phyloP scores from a whole-genome alignment of 2,797 vertebrate species.

The Ispidina lecontei region DNA sequence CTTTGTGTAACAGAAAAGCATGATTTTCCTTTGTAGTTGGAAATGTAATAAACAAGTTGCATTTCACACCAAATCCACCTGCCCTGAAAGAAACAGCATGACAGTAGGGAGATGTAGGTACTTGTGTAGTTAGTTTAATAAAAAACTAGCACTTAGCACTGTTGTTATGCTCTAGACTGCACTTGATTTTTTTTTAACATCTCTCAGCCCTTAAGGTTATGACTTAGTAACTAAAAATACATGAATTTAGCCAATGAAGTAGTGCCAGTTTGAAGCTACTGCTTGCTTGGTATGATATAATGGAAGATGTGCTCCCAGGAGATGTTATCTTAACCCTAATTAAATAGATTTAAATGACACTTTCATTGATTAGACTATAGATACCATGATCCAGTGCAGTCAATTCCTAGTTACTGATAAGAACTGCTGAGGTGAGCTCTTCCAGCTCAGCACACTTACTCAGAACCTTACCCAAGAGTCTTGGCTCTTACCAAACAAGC shows the following conservation, averaged over 20 bases:
- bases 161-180: not conserved
- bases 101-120: not conserved
- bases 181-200: not conserved
- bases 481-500: not conserved
- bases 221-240: not conserved
- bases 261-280: not conserved
- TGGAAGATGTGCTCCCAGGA: not conserved
- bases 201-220: not conserved
- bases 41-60: not conserved
- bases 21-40: not conserved
- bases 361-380: not conserved
- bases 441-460: not conserved
- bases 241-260: not conserved
- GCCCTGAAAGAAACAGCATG: not conserved
- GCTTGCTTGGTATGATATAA: not conserved
- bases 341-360: slow-evolving; percentile 3
- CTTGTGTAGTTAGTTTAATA: not conserved
- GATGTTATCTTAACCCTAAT: not conserved
- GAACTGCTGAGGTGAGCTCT: not conserved
- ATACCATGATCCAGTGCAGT: not conserved
- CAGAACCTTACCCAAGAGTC: not conserved
- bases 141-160: not conserved
- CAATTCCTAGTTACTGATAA: not conserved
- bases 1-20: not conserved
- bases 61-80: not conserved